phyloP scores from a whole-genome alignment of 2,797 vertebrate species.

The Takifugu ocellatus region DNA sequence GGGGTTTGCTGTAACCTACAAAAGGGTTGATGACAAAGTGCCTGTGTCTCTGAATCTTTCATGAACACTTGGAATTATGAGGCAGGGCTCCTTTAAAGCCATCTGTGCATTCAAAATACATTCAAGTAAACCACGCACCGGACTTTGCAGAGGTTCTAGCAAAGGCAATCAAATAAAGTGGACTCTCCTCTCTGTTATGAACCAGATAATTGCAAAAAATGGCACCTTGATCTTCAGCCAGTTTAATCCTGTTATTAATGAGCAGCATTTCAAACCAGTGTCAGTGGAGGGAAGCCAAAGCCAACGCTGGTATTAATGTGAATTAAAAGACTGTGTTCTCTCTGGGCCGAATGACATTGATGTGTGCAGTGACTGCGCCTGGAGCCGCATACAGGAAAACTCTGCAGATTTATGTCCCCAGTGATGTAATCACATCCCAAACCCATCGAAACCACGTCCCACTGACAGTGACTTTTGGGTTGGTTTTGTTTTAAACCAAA shows the following conservation, averaged over 20 bases:
- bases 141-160: not conserved
- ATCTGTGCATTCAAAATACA: not conserved
- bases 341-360: slow-evolving; percentile 6
- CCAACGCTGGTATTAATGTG: slow-evolving; percentile 13
- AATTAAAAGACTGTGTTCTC: slow-evolving; percentile 22
- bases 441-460: slow-evolving; percentile 15
- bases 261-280: slow-evolving; percentile 28
- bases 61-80: too few relatives aligned
- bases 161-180: not conserved
- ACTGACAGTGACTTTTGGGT: slow-evolving; percentile 22
- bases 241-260: slow-evolving; percentile 43
- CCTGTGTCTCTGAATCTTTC: too few relatives aligned
- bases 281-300: slow-evolving; percentile 26
- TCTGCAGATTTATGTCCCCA: not conserved
- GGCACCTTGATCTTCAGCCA: slow-evolving; percentile 4
- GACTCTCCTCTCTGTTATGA: slow-evolving; percentile 23
- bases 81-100: too few relatives aligned
- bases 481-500: slow-evolving; percentile 29
- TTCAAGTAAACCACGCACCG: not conserved
- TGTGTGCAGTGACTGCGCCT: slow-evolving; percentile 13
- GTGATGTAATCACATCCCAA: slow-evolving; percentile 21
- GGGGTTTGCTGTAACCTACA: too few relatives aligned
- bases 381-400: not conserved
- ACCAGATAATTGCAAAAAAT: slow-evolving; percentile 11
- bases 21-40: too few relatives aligned